Evolutionary conservation across 1,140 invertebrate genomes (phyloP).

Genomic region (Drosophila ambigua): DNA sequence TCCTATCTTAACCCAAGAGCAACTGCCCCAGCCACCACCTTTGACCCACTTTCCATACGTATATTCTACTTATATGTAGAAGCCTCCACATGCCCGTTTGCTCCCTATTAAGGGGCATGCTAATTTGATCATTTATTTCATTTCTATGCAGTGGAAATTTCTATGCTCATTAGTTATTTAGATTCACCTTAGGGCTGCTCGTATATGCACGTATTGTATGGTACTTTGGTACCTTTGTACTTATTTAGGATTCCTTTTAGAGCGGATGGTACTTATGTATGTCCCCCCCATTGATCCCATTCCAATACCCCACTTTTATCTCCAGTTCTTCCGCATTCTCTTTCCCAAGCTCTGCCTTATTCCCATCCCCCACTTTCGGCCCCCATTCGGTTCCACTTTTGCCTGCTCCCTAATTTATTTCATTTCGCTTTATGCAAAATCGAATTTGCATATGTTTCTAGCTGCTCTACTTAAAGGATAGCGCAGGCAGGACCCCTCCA

Average conservation of each 20-base stretch:
- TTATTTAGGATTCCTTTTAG: neutral
- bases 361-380: neutral
- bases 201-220: neutral
- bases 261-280: too few species aligned
- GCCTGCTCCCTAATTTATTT: slow-evolving; percentile 33
- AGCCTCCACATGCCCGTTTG: too few species aligned
- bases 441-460: slow-evolving; percentile 67
- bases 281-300: too few species aligned
- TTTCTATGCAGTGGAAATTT: slow-evolving; percentile 46
- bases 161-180: slow-evolving; percentile 61
- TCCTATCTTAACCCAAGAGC: too few species aligned
- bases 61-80: too few species aligned
- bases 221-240: slow-evolving; percentile 12
- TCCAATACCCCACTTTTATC: neutral
- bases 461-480: slow-evolving; percentile 14
- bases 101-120: neutral
- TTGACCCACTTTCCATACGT: too few species aligned
- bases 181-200: slow-evolving; percentile 27
- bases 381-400: neutral
- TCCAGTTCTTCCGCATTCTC: neutral
- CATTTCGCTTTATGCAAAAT: slow-evolving; percentile 60
- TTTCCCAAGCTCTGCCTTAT: neutral
- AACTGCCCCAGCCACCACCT: too few species aligned
- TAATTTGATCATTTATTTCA: slow-evolving; percentile 46
- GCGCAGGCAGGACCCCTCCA: slow-evolving; percentile 1